Evolutionary conservation across 2,113 vertebrate species (phyloP).

Genomic region (Odontesthes bonariensis): DNA sequence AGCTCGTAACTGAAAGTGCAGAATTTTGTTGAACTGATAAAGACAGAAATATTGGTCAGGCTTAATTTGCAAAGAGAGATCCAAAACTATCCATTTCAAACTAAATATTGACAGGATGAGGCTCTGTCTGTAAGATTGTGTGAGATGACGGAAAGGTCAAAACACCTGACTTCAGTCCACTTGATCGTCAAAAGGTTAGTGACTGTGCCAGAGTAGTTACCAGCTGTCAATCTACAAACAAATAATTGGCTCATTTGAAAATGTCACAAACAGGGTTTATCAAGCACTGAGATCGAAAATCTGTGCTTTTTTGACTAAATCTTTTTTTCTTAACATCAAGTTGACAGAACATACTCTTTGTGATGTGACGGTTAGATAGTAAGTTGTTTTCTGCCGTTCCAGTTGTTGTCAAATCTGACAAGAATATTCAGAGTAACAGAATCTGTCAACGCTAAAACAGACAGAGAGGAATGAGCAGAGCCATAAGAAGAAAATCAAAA

Average conservation of each 20-base stretch:
- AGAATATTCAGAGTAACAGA: conserved; percentile 12
- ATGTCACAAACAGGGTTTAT: conserved; percentile 62
- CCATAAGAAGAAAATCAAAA: conserved; percentile 32
- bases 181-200: conserved; percentile 71
- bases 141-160: conserved; percentile 66
- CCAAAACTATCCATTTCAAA: conserved; percentile 45
- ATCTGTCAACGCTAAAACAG: conserved; percentile 14
- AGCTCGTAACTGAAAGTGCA: conserved; percentile 15
- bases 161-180: conserved; percentile 66
- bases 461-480: conserved; percentile 6
- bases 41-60: conserved; percentile 25
- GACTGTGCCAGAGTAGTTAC: conserved; percentile 56
- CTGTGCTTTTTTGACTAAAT: conserved; percentile 8
- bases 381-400: conserved; percentile 6
- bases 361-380: background rate
- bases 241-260: conserved; percentile 48
- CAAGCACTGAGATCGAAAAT: conserved; percentile 38
- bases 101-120: conserved; percentile 52
- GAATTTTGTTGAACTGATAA: conserved; percentile 36
- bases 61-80: conserved; percentile 50
- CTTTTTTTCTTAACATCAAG: conserved; percentile 28
- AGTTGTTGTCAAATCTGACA: conserved; percentile 24
- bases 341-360: conserved; percentile 1
- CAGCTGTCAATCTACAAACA: conserved; percentile 56
- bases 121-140: conserved; percentile 53